Percentiles rank a stretch among this genome's conserved stretches.
These are phyloP conservation scores for Lepetodrilus schrolli DNA, from an alignment of 2,888 invertebrate species.

Conservation along the genomic window DNA sequence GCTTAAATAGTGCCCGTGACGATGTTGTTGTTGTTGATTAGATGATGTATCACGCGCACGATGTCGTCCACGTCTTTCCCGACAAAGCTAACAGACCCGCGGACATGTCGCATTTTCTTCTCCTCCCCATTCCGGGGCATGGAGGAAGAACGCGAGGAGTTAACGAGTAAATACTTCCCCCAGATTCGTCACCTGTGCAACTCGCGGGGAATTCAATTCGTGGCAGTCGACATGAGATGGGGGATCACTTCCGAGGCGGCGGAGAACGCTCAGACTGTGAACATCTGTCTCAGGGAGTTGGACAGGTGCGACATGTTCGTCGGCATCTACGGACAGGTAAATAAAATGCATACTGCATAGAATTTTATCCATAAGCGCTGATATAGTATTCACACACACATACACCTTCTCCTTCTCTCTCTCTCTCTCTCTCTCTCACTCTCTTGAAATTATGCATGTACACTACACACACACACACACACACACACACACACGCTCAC, in stretches of 20 bases:
- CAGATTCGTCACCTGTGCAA: conserved; percentile 61
- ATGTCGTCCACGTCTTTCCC: neutral
- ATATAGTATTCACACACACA: too few relatives aligned
- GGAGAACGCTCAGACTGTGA: conserved; percentile 62
- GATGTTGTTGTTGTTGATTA: too few relatives aligned
- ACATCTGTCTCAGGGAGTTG: conserved; percentile 66
- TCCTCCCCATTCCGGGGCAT: conserved; percentile 74
- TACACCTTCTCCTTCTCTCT: too few relatives aligned
- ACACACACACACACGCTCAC: too few relatives aligned
- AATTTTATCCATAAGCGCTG: too few relatives aligned
- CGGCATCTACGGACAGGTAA: conserved; percentile 69
- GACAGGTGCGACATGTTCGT: conserved; percentile 69
- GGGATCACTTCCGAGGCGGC: conserved; percentile 67
- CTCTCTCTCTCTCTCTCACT: too few relatives aligned
- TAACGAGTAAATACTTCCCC: conserved; percentile 66
- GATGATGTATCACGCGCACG: too few relatives aligned
- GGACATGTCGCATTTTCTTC: conserved; percentile 64
- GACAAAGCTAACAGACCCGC: conserved; percentile 50
- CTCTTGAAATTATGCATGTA: too few relatives aligned
- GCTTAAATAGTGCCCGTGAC: too few relatives aligned
- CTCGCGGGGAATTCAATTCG: conserved; percentile 60
- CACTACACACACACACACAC: too few relatives aligned
- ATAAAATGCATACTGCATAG: too few relatives aligned
- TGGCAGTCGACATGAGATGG: conserved; percentile 70
- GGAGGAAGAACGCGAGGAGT: conserved; percentile 70